A percentile compares a stretch with the other conserved stretches of the same genome.
Evolutionary conservation across 2,797 vertebrate species (phyloP).

Genomic region (Diceros bicornis): DNA sequence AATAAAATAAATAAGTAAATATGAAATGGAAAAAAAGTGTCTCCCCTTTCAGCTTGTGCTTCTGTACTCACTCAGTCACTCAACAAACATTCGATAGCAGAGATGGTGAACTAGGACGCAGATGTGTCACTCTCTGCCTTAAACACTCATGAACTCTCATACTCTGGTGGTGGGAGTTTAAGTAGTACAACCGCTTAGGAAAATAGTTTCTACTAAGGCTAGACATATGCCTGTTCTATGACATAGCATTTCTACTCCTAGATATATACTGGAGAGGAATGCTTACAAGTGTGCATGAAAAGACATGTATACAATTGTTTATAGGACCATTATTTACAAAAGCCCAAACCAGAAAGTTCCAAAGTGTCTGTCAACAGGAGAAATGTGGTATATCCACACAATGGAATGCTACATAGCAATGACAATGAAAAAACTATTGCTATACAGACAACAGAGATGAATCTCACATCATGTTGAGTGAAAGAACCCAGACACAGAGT

Average conservation of each 20-base stretch:
- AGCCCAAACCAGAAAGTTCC: background rate
- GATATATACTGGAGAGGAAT: background rate
- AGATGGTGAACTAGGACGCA: background rate
- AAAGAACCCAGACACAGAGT: background rate
- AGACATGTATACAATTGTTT: background rate
- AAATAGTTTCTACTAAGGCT: background rate
- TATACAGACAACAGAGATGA: background rate
- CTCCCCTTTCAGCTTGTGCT: background rate
- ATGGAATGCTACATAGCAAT: background rate
- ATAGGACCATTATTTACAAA: background rate
- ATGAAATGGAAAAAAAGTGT: too few relatives aligned
- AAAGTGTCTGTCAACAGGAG: constrained; percentile 20
- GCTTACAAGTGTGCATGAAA: background rate
- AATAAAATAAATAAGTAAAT: too few relatives aligned
- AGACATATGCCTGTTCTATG: background rate
- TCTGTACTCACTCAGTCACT: background rate
- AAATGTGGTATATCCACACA: background rate
- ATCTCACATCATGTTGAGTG: background rate
- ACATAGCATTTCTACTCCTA: background rate
- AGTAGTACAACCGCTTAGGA: background rate
- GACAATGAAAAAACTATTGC: background rate
- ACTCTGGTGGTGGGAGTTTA: background rate
- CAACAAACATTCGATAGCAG: background rate
- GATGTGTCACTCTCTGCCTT: background rate
- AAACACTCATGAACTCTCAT: background rate